phyloP scores from a whole-genome alignment of 2,797 vertebrate genomes.

The Xyrichtys novacula region DNA sequence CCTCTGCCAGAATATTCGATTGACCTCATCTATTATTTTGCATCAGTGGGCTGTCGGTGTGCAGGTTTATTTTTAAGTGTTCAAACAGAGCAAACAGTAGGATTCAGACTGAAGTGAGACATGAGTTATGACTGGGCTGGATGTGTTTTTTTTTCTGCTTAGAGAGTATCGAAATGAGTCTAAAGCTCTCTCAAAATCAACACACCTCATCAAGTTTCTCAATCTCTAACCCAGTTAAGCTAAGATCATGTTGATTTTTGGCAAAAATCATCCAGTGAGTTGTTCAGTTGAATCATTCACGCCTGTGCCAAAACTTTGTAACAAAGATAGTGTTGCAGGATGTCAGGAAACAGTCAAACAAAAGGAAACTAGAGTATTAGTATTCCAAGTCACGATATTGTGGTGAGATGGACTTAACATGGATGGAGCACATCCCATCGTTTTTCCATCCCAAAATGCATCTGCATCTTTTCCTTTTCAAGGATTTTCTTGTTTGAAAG shows the following conservation, averaged over 20 bases:
- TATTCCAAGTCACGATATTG: neutral
- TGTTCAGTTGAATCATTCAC: conserved; percentile 6
- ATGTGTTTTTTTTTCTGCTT: conserved; percentile 32
- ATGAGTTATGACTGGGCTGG: conserved; percentile 28
- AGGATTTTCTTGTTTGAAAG: too few relatives aligned
- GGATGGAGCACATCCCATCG: too few relatives aligned
- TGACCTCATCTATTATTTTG: neutral
- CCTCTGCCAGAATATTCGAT: too few relatives aligned
- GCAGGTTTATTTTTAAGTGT: conserved; percentile 42
- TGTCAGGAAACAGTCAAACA: neutral
- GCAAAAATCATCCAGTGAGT: conserved; percentile 2
- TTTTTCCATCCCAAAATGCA: too few relatives aligned
- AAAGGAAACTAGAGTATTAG: neutral
- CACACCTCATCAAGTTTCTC: conserved; percentile 14
- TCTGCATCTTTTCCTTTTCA: too few relatives aligned
- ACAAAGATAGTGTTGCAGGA: neutral
- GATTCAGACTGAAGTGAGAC: conserved; percentile 41
- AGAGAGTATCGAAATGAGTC: conserved; percentile 14
- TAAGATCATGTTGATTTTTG: neutral
- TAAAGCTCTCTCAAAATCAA: conserved; percentile 1
- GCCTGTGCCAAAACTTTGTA: neutral
- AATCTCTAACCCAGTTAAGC: neutral
- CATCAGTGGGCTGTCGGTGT: neutral
- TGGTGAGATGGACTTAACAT: neutral
- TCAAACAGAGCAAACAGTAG: conserved; percentile 31